phyloP scores from a whole-genome alignment of 2,113 vertebrate genomes.

The Misgurnus mizolepis region DNA sequence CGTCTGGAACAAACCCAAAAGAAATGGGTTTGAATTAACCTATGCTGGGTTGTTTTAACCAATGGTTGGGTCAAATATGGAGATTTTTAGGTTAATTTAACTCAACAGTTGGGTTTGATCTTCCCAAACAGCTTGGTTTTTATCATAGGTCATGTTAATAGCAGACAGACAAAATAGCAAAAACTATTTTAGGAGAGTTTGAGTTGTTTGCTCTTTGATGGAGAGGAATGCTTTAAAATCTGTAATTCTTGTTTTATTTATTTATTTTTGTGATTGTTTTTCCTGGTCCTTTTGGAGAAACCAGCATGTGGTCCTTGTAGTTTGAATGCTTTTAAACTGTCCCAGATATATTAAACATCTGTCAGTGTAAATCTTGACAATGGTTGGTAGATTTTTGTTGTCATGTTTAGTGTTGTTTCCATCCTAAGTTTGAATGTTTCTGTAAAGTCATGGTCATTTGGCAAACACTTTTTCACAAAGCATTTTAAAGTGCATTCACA shows the following conservation, averaged over 20 bases:
- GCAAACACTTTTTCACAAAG: too few relatives aligned
- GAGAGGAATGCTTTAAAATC: background rate
- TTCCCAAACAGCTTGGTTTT: too few relatives aligned
- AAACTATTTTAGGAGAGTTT: background rate
- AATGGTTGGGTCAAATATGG: too few relatives aligned
- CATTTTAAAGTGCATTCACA: too few relatives aligned
- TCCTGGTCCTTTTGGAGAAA: constrained; percentile 4
- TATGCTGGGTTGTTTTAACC: too few relatives aligned
- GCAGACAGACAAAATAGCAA: background rate
- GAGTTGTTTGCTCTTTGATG: background rate
- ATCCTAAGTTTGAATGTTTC: background rate
- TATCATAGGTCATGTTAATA: too few relatives aligned
- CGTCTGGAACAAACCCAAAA: too few relatives aligned
- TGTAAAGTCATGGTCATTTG: background rate
- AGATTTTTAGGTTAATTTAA: too few relatives aligned
- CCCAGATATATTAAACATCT: constrained; percentile 18
- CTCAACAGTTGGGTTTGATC: too few relatives aligned
- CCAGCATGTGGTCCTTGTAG: constrained; percentile 13
- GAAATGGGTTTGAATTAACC: too few relatives aligned
- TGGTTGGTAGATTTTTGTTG: constrained; percentile 6
- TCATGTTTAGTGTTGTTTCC: constrained; percentile 8
- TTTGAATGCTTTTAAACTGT: constrained; percentile 21
- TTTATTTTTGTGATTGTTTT: too few relatives aligned
- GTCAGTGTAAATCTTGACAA: constrained; percentile 19
- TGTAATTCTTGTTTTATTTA: too few relatives aligned